Evolutionary conservation across 2,797 vertebrate species (phyloP), one percentile per base, ranked within the genome.

Genomic region (Protosalanx chinensis): DNA sequence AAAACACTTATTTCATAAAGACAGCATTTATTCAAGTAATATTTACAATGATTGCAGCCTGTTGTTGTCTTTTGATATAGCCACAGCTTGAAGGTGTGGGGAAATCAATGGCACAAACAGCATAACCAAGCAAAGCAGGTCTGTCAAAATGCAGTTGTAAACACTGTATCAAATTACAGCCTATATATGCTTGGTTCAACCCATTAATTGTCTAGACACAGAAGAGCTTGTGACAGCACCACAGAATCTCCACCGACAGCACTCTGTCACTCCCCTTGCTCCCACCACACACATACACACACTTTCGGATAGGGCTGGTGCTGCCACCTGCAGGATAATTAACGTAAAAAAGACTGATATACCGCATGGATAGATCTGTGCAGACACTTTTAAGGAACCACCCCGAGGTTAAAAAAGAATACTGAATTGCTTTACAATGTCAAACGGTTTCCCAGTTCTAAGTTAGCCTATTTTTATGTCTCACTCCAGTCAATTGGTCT

Each of bases 301-400:
- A 12, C 7, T 16, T 10, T 58, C 16, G 53, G 41, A 20, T 16
- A 37, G 73, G 68, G 41, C 33, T 49, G 78, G 60, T 77, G 76
- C 79, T 87, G 89, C 88, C 90, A 76, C 83, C 89, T 82, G 57
- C 71, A 67, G 90, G 78, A 3, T 66, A 78, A 23, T 64, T 46
- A 12, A 46, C 41, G 41, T 46, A 46, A 46, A 46, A 2, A 3
- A 46, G 41, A 46, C 41, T 46, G 41, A 12, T 13, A 2, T 12
- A 13, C 41, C 10, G 41, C 41, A 46, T 46, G 51, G n/a, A n/a
- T n/a, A 56, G 5, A 56, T n/a, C 18, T n/a, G 6, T 56, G 5
- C 18, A 8, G 51, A n/a, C 18, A 56, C 3, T 53, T 53, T 5
- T 16, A 56, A 56, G 15, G n/a, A 56, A 56, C 51, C 51, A 46